Evolutionary conservation across 2,888 invertebrate species (phyloP), one percentile per base, ranked within the genome.

Genomic region (Atrina japonica): DNA sequence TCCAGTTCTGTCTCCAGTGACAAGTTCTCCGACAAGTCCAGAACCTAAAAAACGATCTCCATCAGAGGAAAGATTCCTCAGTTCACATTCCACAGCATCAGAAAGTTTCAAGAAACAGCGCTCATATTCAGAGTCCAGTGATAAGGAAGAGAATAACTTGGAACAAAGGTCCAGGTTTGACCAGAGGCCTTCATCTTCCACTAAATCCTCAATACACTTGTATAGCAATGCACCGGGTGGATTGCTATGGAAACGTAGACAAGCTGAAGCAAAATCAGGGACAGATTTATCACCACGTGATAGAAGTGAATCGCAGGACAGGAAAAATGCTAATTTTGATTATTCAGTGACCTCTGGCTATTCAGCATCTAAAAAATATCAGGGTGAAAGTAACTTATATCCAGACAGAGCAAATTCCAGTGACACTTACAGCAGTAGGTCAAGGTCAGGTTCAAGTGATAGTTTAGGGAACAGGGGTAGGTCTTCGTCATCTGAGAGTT

Each of bases 1-100:
- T 14, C 83, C 84, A 2, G 61, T 81, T 29, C 71, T 83, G 30
- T 86, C 87, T 2, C 86, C 86, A 5, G 77, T 77, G 18, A 66
- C 79, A 35, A 72, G 77, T 25, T 72, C 78, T 1, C 75, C 80
- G 3, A 70, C 72, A 7, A 76, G 77, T 60, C 77, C 72, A 11
- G 76, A 77, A 41, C 58, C 63, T 9, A 56, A 66, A 35, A 77
- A 77, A 67, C 73, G 70, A 18, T 58, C 74, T 21, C 65, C 78
- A 16, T 66, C 73, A 2, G 66, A 68, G 18, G 76, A 71, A 40
- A 45, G 30, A 27, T 23, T 55, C 18, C 29, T 18, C 16, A 41
- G 27, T 23, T 40, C 59, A 58, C 45, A 47, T 41, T 43, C 30
- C 41, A 49, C 75, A 56, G 72, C 68, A 29, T 58, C 70, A 23